Conservation (phyloP, 2,888 invertebrate species). For the Horisme vitalbata region DNA sequence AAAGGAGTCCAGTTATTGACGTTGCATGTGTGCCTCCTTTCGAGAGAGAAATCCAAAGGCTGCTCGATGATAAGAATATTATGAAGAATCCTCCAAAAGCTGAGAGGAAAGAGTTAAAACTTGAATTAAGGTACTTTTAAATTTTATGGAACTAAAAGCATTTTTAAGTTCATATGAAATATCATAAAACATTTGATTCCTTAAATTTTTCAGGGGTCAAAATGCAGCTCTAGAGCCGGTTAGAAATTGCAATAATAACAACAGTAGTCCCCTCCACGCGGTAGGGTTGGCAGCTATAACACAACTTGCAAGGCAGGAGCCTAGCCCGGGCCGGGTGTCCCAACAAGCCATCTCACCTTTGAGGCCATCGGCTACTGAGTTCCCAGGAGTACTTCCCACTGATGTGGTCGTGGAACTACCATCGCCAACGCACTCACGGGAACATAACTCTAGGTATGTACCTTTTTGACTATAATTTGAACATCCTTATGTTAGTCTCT, state of each 20-base stretch:
- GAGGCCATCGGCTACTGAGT: slow-evolving; percentile 53
- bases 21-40: slow-evolving; percentile 85
- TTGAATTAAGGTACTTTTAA: slow-evolving; percentile 73
- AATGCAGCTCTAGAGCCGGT: slow-evolving; percentile 72
- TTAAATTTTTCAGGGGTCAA: slow-evolving; percentile 47
- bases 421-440: slow-evolving; percentile 59
- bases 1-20: slow-evolving; percentile 71
- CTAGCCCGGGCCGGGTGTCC: slow-evolving; percentile 50
- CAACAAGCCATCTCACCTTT: slow-evolving; percentile 39
- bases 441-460: slow-evolving; percentile 48
- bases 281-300: slow-evolving; percentile 91
- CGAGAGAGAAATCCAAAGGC: slow-evolving; percentile 90
- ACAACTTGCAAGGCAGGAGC: slow-evolving; percentile 86
- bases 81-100: slow-evolving; percentile 84
- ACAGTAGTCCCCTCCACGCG: slow-evolving; percentile 85
- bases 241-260: slow-evolving; percentile 80
- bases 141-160: neutral
- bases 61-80: slow-evolving; percentile 88
- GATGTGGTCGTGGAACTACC: slow-evolving; percentile 77
- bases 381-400: slow-evolving; percentile 77
- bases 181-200: neutral
- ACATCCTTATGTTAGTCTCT: too few relatives aligned
- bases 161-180: too few relatives aligned
- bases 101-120: slow-evolving; percentile 84
- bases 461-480: too few relatives aligned